A percentile compares a stretch with the other conserved stretches of the same genome.
These are phyloP conservation scores for Cylindroiulus punctatus DNA, from an alignment of 2,888 invertebrate genomes.

Conservation along the genomic window DNA sequence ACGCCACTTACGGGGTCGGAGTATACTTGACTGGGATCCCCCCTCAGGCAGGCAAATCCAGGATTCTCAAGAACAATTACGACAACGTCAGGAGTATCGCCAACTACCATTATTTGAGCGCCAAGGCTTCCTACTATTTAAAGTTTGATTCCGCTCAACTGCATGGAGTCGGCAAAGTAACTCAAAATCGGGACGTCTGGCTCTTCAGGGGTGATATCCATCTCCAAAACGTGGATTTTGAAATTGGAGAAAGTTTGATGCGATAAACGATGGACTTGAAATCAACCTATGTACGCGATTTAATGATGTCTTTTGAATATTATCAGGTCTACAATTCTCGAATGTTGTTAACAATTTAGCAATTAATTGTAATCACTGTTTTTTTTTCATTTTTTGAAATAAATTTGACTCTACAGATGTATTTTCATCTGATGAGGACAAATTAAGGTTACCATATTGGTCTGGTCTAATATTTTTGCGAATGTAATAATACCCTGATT, in stretches of 20 bases:
- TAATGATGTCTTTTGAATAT: too few relatives aligned
- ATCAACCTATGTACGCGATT: too few relatives aligned
- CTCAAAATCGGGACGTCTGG: neutral
- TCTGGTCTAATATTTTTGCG: too few relatives aligned
- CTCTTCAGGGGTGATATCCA: neutral
- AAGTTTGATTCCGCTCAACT: neutral
- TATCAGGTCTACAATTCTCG: too few relatives aligned
- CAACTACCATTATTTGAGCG: neutral
- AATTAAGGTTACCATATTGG: too few relatives aligned
- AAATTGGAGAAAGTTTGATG: neutral
- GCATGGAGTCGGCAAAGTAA: neutral
- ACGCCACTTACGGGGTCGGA: neutral
- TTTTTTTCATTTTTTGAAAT: too few relatives aligned
- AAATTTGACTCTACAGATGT: too few relatives aligned
- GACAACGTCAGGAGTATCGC: neutral
- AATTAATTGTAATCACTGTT: too few relatives aligned
- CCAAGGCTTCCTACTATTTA: neutral
- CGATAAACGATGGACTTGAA: neutral
- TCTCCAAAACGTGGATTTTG: neutral
- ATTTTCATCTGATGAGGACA: too few relatives aligned
- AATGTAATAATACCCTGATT: too few relatives aligned
- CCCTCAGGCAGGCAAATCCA: neutral
- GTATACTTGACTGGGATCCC: neutral
- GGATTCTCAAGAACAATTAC: neutral
- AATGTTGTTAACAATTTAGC: too few relatives aligned